These are phyloP conservation scores for Hormaphis cornu DNA, from an alignment of 1,140 invertebrate species.

Conservation along the genomic window DNA sequence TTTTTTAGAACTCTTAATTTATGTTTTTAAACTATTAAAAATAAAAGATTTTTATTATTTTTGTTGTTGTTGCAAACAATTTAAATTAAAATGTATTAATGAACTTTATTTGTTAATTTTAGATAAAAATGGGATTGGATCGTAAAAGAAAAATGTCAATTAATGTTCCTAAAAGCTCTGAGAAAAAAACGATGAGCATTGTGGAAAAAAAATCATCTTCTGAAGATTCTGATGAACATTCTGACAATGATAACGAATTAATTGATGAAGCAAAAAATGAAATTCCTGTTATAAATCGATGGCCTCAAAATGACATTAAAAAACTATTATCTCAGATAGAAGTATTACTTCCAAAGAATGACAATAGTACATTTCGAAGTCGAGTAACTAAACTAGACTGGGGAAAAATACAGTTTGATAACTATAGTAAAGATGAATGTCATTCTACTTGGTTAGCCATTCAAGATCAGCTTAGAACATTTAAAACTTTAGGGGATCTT, in stretches of 20 bases:
- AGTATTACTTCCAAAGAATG: slow-evolving; percentile 6
- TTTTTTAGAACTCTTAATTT: no score
- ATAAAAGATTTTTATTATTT: no score
- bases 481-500: slow-evolving; percentile 20
- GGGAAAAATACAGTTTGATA: slow-evolving; percentile 13
- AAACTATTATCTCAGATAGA: slow-evolving; percentile 3
- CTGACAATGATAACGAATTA: slow-evolving; percentile 18
- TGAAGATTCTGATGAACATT: slow-evolving; percentile 1
- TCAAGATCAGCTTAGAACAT: slow-evolving; percentile 22
- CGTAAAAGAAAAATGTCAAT: slow-evolving; percentile 12
- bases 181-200: slow-evolving; percentile 17
- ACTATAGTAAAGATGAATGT: slow-evolving; percentile 23
- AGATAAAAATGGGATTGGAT: slow-evolving; percentile 1
- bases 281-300: not conserved
- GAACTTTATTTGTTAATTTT: not conserved
- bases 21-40: no score
- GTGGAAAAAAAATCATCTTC: not conserved
- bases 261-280: slow-evolving; percentile 8
- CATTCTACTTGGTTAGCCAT: slow-evolving; percentile 17
- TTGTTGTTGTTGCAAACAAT: no score
- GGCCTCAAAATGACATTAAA: slow-evolving; percentile 15
- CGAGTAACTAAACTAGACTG: slow-evolving; percentile 3
- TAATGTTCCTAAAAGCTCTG: not conserved
- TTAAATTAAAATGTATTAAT: not conserved
- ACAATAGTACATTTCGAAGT: not conserved